Evolutionary conservation across 2,797 vertebrate species (phyloP).

Genomic region (Gadopsis bispinosus): DNA sequence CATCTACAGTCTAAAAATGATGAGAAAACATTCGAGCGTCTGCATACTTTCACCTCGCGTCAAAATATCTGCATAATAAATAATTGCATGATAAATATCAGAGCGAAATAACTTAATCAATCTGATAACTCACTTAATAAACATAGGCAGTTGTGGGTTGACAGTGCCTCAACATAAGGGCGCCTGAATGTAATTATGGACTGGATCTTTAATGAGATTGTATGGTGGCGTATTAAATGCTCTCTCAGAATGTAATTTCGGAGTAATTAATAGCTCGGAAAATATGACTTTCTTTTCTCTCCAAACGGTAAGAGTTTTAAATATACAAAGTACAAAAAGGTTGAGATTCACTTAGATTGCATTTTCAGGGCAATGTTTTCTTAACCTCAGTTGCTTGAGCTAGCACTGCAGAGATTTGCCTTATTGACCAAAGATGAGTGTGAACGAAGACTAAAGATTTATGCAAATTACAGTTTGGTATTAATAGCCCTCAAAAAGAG

Average conservation of each 20-base stretch:
- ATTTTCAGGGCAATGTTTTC: neutral
- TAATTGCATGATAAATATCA: slow-evolving; percentile 19
- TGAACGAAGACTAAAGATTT: slow-evolving; percentile 19
- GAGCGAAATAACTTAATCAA: slow-evolving; percentile 30
- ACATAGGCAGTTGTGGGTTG: slow-evolving; percentile 22
- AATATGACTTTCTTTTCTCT: neutral
- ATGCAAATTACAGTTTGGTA: slow-evolving; percentile 32
- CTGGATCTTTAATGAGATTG: slow-evolving; percentile 47
- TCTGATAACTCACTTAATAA: slow-evolving; percentile 40
- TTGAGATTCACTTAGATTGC: neutral
- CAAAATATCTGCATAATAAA: slow-evolving; percentile 15
- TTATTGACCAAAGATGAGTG: slow-evolving; percentile 34
- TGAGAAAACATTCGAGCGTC: neutral
- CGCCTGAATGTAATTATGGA: slow-evolving; percentile 43
- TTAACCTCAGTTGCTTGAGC: neutral
- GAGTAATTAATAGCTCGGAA: slow-evolving; percentile 17
- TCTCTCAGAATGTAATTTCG: slow-evolving; percentile 27
- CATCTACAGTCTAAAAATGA: neutral
- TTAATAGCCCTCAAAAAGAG: slow-evolving; percentile 26
- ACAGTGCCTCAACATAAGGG: slow-evolving; percentile 18
- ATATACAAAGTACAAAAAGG: neutral
- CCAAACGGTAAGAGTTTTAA: slow-evolving; percentile 3
- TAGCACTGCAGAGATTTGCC: slow-evolving; percentile 6
- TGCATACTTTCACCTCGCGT: neutral
- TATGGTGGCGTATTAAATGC: slow-evolving; percentile 34